A percentile compares a stretch with the other conserved stretches of the same genome.
These are phyloP conservation scores for Caenorhabditis uteleia DNA, from an alignment of 2,888 invertebrate genomes.

Conservation along the genomic window DNA sequence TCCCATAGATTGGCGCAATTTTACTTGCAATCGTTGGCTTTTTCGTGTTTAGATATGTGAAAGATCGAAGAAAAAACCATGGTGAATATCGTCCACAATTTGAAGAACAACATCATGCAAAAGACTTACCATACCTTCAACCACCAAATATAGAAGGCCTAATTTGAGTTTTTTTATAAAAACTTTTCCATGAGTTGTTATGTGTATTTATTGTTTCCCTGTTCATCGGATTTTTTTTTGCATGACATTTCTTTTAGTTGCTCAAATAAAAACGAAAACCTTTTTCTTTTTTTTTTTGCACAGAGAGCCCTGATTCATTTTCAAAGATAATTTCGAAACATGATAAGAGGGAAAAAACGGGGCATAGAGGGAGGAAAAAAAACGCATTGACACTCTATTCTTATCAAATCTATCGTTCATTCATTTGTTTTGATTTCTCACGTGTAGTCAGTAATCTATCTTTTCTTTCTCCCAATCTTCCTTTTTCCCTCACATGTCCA, in stretches of 20 bases:
- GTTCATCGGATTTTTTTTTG: not conserved
- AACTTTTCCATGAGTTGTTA: slow-evolving; percentile 1
- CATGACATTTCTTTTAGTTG: not conserved
- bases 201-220: slow-evolving; percentile 31
- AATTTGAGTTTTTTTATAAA: slow-evolving; percentile 37
- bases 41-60: slow-evolving; percentile 51
- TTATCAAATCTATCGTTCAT: too few species aligned
- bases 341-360: too few species aligned
- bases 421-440: too few species aligned
- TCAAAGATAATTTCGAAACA: too few species aligned
- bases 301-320: too few species aligned
- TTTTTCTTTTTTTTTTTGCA: too few species aligned
- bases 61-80: slow-evolving; percentile 60
- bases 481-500: not conserved
- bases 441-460: not conserved
- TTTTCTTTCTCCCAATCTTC: not conserved
- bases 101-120: slow-evolving; percentile 65
- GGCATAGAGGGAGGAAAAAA: too few species aligned
- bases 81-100: slow-evolving; percentile 66
- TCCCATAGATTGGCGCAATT: slow-evolving; percentile 52
- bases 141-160: slow-evolving; percentile 67
- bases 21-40: slow-evolving; percentile 45
- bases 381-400: too few species aligned
- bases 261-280: not conserved
- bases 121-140: slow-evolving; percentile 63